Base-by-base conservation (phyloP, 2,113 vertebrate genomes). In the Hippopotamus amphibius region DNA sequence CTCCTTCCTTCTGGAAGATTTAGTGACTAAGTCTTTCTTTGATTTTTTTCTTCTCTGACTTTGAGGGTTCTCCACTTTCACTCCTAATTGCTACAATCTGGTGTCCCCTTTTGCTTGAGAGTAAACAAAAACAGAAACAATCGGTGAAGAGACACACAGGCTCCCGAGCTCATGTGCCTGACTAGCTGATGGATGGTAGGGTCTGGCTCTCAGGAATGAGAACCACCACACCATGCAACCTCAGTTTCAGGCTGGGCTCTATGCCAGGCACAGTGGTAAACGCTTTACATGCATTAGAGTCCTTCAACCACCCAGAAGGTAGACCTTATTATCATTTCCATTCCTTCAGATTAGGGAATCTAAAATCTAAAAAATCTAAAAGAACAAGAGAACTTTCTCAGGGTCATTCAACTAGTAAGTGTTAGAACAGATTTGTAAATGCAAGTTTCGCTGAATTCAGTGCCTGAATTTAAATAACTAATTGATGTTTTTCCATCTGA, bases 111-210 rank as follows among this genome's bases (percentile, higher is more conserved):
- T 97, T 97, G 93, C 55, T 83, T 65, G 84, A 57, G 88, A 98
- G 90, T 90, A 89, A 98, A 98, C 95, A 96, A 97, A 94, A 95
- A 98, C 95, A 97, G 96, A 95, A 98, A 97, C 93, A 96, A 98
- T 19, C 76, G 53, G 80, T 76, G 50, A 86, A 89, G 89, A 91
- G 50, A 94, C 55, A 79, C 43, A 88, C 46, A n/a, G 79, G 57
- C 33, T 59, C 43, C n/a, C 0, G 10, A 69, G 74, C 43, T 30
- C 88, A 12, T 0, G 2, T 37, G 71, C 41, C 79, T 63, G 53
- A 28, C 53, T 59, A 43, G 37, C 19, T 85, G 50, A 89, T 71
- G 83, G 63, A 93, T 90, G 83, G 46, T 24, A 13, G 46, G 6
- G 28, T 22, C 43, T 68, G 82, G 13, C 77, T 55, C 1, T 85